Percentiles rank a stretch among this genome's conserved stretches.
phyloP scores from a whole-genome alignment of 2,888 invertebrate species.

The Ischnura elegans region DNA sequence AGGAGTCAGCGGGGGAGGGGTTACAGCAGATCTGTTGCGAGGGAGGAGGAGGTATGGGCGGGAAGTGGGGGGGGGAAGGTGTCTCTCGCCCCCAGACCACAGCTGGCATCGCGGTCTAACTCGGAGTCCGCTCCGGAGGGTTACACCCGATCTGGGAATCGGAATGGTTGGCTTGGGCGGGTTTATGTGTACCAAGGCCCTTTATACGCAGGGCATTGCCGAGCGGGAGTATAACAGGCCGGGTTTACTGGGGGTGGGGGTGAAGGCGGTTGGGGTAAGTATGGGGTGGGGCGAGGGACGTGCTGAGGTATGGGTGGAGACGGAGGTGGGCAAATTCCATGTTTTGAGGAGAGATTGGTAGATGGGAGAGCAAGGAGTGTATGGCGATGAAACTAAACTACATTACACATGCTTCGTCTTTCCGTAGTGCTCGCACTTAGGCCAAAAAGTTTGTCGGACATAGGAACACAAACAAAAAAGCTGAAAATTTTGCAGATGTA shows the following conservation, averaged over 20 bases:
- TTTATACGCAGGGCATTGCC: constrained; percentile 50
- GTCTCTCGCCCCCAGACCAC: constrained; percentile 22
- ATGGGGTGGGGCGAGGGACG: background rate
- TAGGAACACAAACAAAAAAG: no score
- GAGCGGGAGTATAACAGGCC: constrained; percentile 53
- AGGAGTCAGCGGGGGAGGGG: background rate
- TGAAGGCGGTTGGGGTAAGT: background rate
- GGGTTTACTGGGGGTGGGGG: background rate
- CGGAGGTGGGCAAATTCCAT: no score
- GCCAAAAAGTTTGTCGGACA: no score
- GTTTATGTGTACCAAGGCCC: constrained; percentile 58
- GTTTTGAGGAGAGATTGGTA: no score
- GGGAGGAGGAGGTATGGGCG: constrained; percentile 1
- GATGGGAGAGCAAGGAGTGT: background rate
- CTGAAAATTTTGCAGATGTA: no score
- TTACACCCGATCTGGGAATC: constrained; percentile 67
- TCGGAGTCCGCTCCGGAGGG: constrained; percentile 44
- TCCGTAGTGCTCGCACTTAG: no score
- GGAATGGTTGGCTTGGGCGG: constrained; percentile 64
- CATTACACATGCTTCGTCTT: no score
- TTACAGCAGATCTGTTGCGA: background rate
- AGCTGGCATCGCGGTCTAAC: constrained; percentile 61
- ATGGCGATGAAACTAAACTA: no score
- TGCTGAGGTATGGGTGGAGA: background rate
- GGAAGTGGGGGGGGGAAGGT: background rate